Evolutionary conservation across 2,113 vertebrate species (phyloP).

Genomic region (Thunnus maccoyii): DNA sequence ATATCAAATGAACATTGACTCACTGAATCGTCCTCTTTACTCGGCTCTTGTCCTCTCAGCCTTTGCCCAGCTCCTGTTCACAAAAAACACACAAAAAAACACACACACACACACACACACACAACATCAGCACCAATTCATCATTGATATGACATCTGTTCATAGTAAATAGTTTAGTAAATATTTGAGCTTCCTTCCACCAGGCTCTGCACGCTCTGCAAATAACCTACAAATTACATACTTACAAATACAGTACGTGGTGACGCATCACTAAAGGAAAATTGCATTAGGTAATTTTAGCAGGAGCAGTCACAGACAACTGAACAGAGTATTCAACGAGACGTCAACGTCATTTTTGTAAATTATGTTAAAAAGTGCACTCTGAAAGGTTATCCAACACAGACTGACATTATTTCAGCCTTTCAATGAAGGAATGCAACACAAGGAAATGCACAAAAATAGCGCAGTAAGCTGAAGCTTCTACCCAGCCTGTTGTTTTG

Average conservation of each 20-base stretch:
- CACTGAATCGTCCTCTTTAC: constrained; percentile 80
- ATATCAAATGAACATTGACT: constrained; percentile 53
- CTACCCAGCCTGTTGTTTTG: constrained; percentile 10
- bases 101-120: neutral
- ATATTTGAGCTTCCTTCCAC: neutral
- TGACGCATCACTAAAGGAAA: neutral
- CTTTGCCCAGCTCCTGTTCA: constrained; percentile 78
- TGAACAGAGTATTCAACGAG: neutral
- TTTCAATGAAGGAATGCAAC: neutral
- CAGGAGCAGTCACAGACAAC: neutral
- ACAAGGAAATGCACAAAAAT: neutral
- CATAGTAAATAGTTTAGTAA: neutral
- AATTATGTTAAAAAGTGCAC: neutral
- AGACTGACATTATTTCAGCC: neutral
- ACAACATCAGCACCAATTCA: neutral
- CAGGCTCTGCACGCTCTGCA: neutral
- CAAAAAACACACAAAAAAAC: neutral
- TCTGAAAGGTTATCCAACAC: neutral
- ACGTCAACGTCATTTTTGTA: too few species aligned
- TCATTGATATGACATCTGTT: neutral
- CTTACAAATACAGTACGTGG: neutral
- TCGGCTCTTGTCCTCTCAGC: constrained; percentile 79
- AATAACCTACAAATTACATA: neutral
- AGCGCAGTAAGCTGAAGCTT: constrained; percentile 17
- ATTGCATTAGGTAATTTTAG: constrained; percentile 18